Base-by-base conservation (phyloP, 2,113 vertebrate species). In the Phalacrocorax carbo region DNA sequence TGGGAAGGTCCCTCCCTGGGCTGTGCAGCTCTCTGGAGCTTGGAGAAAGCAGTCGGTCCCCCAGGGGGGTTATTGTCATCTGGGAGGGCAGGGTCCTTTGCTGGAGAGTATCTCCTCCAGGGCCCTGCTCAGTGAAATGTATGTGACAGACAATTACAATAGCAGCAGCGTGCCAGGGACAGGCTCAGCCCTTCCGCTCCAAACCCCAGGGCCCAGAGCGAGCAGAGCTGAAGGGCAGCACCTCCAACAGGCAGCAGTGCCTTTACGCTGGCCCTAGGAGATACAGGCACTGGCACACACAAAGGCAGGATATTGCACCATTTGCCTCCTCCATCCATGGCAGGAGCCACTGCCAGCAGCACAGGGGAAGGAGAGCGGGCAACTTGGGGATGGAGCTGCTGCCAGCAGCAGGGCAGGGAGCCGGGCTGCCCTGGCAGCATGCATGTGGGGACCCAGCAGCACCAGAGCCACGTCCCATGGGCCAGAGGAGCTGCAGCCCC, bases 301-400 rank as follows among this genome's bases (percentile, higher is more conserved):
- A 94, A 90, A 92, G 46, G 85, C 90, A 97, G 90, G 90, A 94
- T 85, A 76, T 88, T 79, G 84, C 91, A 91, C 64, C 89, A 81
- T 9, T 73, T 1, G 8, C 51, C 69, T 66, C 54, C 54, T 38
- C 49, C 17, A 11, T 55, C 40, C 78, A n/a, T 3, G 3, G 2
- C 12, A 2, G 55, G 46, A 57, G 55, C 55, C 32, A 2, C 57
- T 34, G 58, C n/a, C 62, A 77, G 58, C 75, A 55, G 57, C 44
- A 32, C 3, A 0, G 38, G 32, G 70, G 26, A 82, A 85, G 46
- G 75, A 79, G 5, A 62, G 34, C 0, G 18, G 49, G 44, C 8
- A 15, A 38, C 57, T 25, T 0, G 0, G 51, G 15, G 55, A 60
- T 0, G 0, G 68, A 86, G 60, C 83, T 42, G 40, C 69, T 42